A percentile compares a stretch with the other conserved stretches of the same genome.
Conservation (phyloP, 1,140 invertebrate species). For the Formica exsecta region DNA sequence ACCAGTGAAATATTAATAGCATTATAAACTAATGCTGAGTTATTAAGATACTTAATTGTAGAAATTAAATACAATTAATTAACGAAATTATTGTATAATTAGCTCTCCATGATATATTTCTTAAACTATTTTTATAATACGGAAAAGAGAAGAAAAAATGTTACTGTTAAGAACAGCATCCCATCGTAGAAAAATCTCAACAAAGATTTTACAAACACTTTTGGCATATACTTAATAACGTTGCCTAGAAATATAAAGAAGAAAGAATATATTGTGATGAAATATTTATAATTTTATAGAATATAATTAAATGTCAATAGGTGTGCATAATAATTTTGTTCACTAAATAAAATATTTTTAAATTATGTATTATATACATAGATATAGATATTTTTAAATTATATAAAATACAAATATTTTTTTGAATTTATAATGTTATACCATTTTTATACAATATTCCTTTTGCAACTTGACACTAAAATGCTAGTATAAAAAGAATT, state of each 20-base stretch:
- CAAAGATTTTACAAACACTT: neutral
- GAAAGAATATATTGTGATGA: neutral
- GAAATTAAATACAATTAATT: neutral
- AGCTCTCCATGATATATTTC: neutral
- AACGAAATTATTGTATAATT: neutral
- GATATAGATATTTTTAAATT: neutral
- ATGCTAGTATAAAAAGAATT: neutral
- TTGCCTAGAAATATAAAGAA: neutral
- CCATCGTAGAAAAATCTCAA: neutral
- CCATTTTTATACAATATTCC: neutral
- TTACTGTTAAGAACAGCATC: neutral
- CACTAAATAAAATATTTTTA: neutral
- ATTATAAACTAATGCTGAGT: neutral
- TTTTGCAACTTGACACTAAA: neutral
- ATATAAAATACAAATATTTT: neutral
- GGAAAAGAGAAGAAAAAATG: neutral
- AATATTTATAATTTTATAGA: constrained; percentile 17
- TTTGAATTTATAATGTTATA: too few relatives aligned
- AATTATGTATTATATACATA: too few relatives aligned
- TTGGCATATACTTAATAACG: neutral
- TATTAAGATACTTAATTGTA: neutral
- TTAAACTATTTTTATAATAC: neutral
- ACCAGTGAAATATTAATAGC: neutral
- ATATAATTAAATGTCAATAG: too few relatives aligned
- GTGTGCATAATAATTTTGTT: too few relatives aligned